Conservation (phyloP, 2,888 invertebrate species). For the Oxycera nigricornis region DNA sequence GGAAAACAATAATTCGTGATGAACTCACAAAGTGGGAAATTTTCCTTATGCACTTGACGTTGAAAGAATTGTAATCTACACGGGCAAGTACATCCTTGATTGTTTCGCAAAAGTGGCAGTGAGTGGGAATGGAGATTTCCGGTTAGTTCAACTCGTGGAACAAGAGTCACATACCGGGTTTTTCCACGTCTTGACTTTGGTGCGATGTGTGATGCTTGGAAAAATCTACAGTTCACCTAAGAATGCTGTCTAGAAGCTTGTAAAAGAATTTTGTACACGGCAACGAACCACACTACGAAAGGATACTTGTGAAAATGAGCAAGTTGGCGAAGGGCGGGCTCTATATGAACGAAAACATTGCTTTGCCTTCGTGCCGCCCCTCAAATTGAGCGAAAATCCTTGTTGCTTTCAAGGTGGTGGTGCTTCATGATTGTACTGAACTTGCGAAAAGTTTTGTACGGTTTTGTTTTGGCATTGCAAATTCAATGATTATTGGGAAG, state of each 20-base stretch:
- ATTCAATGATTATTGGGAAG: neutral
- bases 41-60: neutral
- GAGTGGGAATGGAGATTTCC: neutral
- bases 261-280: conserved; percentile 1
- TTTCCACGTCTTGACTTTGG: neutral
- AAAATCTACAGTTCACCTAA: neutral
- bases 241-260: neutral
- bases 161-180: neutral
- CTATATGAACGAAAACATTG: neutral
- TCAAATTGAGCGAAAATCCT: conserved; percentile 4
- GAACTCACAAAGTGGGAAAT: neutral
- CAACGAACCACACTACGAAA: conserved; percentile 17
- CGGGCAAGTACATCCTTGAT: conserved; percentile 24
- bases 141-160: conserved; percentile 14
- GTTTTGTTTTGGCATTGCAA: neutral
- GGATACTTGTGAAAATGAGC: conserved; percentile 13
- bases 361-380: neutral
- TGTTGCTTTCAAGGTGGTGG: neutral
- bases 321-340: conserved; percentile 12
- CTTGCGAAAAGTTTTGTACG: neutral
- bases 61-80: conserved; percentile 20
- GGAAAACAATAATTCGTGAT: conserved; percentile 2
- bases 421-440: conserved; percentile 1
- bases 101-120: conserved; percentile 22
- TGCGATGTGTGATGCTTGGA: neutral